Percentiles rank a stretch among this genome's conserved stretches.
These are phyloP conservation scores for Amazona guildingii DNA, from an alignment of 2,113 vertebrate species.

Conservation along the genomic window DNA sequence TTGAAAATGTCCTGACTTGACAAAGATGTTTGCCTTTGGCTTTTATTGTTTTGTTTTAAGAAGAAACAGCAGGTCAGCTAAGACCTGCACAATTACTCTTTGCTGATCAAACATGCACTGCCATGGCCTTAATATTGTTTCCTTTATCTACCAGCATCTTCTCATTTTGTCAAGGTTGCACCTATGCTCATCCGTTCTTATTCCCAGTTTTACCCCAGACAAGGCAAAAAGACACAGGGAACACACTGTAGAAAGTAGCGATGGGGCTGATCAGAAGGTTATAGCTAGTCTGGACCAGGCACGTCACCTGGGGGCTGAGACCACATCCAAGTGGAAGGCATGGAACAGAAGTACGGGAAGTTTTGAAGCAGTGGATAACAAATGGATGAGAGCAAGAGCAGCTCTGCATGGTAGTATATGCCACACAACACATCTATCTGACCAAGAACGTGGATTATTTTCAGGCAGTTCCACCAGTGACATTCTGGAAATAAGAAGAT, in stretches of 20 bases:
- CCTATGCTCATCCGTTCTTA: not conserved
- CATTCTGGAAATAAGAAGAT: not conserved
- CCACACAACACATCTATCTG: not conserved
- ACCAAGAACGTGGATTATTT: fast-evolving
- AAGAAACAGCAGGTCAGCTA: not conserved
- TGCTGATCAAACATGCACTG: not conserved
- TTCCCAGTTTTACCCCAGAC: not conserved
- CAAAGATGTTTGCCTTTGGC: not conserved
- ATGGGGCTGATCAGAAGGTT: not conserved
- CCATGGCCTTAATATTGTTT: not conserved
- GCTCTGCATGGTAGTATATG: fast-evolving
- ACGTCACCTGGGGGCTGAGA: fast-evolving
- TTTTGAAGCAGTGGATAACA: not conserved
- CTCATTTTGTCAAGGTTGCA: not conserved
- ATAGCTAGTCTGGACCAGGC: not conserved
- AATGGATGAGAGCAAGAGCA: not conserved
- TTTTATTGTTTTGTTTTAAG: not conserved
- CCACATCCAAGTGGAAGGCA: not conserved
- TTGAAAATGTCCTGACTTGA: not conserved
- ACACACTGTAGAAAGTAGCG: not conserved
- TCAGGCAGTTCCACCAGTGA: not conserved
- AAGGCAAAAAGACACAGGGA: not conserved
- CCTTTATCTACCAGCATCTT: not conserved
- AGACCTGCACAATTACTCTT: not conserved
- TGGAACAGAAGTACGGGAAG: not conserved